These are phyloP conservation scores for Diadromus collaris DNA, from an alignment of 2,888 invertebrate genomes.

Conservation along the genomic window DNA sequence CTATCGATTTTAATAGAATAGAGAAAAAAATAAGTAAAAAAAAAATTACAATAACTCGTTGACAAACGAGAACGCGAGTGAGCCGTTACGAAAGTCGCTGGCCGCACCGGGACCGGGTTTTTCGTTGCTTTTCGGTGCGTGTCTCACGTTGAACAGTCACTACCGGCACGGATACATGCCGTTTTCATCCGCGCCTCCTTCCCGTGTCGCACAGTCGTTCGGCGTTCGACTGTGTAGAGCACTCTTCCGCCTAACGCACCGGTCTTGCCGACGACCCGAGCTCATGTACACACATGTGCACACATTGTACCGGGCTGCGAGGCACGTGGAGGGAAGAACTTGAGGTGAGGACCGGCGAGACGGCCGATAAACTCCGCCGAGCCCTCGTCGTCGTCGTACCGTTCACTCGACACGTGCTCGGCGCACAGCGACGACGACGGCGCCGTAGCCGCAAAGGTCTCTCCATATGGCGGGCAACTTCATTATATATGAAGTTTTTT, in stretches of 20 bases:
- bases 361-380: slow-evolving; percentile 3
- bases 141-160: slow-evolving; percentile 49
- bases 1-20: background rate
- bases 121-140: slow-evolving; percentile 52
- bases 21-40: background rate
- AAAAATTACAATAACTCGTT: background rate
- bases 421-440: slow-evolving; percentile 31
- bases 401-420: slow-evolving; percentile 58
- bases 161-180: slow-evolving; percentile 46
- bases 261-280: background rate
- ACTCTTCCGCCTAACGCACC: background rate
- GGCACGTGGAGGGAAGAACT: slow-evolving; percentile 33
- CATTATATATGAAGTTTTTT: slow-evolving; percentile 7
- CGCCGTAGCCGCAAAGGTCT: slow-evolving; percentile 27
- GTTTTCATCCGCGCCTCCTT: slow-evolving; percentile 40
- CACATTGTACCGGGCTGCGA: background rate
- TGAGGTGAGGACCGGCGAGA: slow-evolving; percentile 32
- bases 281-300: slow-evolving; percentile 5
- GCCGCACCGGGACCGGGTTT: slow-evolving; percentile 24
- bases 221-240: slow-evolving; percentile 14
- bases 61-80: background rate
- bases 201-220: slow-evolving; percentile 5
- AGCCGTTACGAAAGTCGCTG: slow-evolving; percentile 9
- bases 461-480: slow-evolving; percentile 54
- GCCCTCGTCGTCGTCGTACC: slow-evolving; percentile 26